Conservation (phyloP, 2,113 vertebrate genomes). For the Mobula hypostoma region DNA sequence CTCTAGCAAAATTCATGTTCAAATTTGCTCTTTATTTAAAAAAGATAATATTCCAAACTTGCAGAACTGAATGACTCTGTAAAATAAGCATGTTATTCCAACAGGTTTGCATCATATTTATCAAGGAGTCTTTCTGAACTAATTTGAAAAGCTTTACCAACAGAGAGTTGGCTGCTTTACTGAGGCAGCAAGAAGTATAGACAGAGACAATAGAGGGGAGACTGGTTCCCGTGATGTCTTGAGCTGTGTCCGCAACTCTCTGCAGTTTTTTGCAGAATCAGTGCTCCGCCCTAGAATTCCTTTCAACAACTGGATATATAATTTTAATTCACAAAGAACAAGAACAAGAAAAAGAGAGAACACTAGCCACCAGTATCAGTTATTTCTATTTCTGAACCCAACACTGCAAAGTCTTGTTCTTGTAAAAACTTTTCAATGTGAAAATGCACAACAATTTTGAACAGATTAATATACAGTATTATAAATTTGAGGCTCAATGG, state of each 20-base stretch:
- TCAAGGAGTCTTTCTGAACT: background rate
- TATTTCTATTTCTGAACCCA: background rate
- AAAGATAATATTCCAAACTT: background rate
- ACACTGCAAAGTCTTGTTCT: background rate
- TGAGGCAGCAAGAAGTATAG: no score
- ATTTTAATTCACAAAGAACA: background rate
- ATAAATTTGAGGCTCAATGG: background rate
- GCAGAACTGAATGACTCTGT: background rate
- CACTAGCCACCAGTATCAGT: background rate
- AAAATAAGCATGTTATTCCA: background rate
- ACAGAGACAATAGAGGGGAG: no score
- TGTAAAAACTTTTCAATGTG: background rate
- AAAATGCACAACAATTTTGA: background rate
- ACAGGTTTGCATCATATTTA: background rate
- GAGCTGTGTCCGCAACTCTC: no score
- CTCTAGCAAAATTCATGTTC: background rate
- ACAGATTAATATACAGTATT: background rate
- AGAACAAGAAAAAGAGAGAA: background rate
- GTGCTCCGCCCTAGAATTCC: background rate
- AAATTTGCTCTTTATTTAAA: background rate
- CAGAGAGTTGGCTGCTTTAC: no score
- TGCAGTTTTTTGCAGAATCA: no score
- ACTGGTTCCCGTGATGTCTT: no score
- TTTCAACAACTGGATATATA: background rate
- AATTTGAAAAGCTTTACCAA: background rate